These are phyloP conservation scores for Anableps anableps DNA, from an alignment of 2,797 vertebrate species.

Conservation along the genomic window DNA sequence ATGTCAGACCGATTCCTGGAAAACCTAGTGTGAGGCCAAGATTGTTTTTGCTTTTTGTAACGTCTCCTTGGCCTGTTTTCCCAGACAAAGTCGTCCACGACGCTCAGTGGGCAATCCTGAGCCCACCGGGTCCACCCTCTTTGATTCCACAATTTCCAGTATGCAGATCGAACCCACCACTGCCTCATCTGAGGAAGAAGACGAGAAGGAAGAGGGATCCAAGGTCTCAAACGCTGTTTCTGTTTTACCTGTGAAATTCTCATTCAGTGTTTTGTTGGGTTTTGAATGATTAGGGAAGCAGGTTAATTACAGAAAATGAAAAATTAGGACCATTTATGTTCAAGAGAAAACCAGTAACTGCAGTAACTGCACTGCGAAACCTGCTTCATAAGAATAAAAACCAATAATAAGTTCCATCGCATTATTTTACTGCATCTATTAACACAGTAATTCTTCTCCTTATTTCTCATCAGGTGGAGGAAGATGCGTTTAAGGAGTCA, in stretches of 20 bases:
- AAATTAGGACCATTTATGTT: too few relatives aligned
- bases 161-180: slow-evolving; percentile 74
- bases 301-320: background rate
- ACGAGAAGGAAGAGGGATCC: slow-evolving; percentile 73
- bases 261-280: background rate
- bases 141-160: slow-evolving; percentile 66
- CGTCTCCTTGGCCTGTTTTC: slow-evolving; percentile 12
- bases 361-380: background rate
- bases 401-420: background rate
- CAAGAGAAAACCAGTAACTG: too few relatives aligned
- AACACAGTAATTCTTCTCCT: background rate
- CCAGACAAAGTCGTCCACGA: slow-evolving; percentile 87
- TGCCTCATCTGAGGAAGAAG: slow-evolving; percentile 48
- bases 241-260: background rate
- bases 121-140: slow-evolving; percentile 66
- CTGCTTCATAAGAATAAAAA: background rate
- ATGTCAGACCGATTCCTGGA: slow-evolving; percentile 22
- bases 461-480: slow-evolving; percentile 62
- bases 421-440: background rate
- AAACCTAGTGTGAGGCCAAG: slow-evolving; percentile 37
- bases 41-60: slow-evolving; percentile 14
- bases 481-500: slow-evolving; percentile 88
- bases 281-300: background rate
- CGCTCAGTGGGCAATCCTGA: slow-evolving; percentile 87
- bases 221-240: slow-evolving; percentile 52